Evolutionary conservation across 1,140 invertebrate species (phyloP).

Genomic region (Thaumetopoea pityocampa): DNA sequence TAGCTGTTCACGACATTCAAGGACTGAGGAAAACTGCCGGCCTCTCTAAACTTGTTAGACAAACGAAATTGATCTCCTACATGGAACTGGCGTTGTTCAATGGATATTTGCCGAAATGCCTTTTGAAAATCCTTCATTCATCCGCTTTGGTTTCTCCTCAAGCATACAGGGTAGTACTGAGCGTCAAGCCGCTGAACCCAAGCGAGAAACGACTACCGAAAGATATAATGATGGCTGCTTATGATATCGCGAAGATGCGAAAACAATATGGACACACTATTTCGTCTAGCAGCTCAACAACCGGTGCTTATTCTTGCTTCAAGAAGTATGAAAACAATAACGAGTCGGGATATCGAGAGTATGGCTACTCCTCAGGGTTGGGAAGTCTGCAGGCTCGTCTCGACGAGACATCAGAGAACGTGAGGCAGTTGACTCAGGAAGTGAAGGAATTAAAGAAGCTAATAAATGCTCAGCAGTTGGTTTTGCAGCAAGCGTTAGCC

Average conservation of each 20-base stretch:
- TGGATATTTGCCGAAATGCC: slow-evolving; percentile 79
- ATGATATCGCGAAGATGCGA: slow-evolving; percentile 84
- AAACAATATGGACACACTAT: slow-evolving; percentile 82
- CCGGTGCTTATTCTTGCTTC: slow-evolving; percentile 77
- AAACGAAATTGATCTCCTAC: slow-evolving; percentile 82
- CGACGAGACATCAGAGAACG: slow-evolving; percentile 78
- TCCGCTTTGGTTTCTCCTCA: slow-evolving; percentile 85
- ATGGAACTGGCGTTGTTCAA: slow-evolving; percentile 80
- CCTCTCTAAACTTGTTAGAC: slow-evolving; percentile 80
- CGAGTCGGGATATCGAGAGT: slow-evolving; percentile 72
- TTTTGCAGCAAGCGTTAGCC: slow-evolving; percentile 65
- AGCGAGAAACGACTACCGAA: slow-evolving; percentile 85
- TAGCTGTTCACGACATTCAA: slow-evolving; percentile 82
- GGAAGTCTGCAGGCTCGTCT: slow-evolving; percentile 78
- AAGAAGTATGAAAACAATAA: slow-evolving; percentile 80
- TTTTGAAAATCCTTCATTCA: slow-evolving; percentile 83
- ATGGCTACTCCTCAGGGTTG: slow-evolving; percentile 74
- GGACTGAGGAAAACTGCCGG: slow-evolving; percentile 82
- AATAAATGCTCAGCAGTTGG: slow-evolving; percentile 70
- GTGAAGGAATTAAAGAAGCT: slow-evolving; percentile 79
- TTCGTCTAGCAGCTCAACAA: slow-evolving; percentile 77
- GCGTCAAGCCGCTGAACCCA: slow-evolving; percentile 87
- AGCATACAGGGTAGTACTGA: slow-evolving; percentile 85
- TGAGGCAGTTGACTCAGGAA: slow-evolving; percentile 78
- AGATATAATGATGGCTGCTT: slow-evolving; percentile 84